Conservation (phyloP, 2,888 invertebrate species). For the Julus scanicus region DNA sequence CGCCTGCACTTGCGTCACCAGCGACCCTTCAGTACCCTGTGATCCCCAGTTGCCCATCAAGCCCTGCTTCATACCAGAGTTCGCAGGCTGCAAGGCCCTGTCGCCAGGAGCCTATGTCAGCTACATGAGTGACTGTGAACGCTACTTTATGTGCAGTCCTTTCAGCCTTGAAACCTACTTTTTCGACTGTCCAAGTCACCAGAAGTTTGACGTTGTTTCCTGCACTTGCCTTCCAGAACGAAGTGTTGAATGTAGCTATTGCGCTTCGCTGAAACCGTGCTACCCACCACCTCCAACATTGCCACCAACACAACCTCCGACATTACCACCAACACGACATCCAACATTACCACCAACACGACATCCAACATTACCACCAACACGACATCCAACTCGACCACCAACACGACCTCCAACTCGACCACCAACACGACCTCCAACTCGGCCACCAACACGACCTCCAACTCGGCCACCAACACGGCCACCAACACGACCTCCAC, state of each 20-base stretch:
- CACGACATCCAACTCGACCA: not conserved
- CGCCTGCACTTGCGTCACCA: constrained; percentile 2
- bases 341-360: not conserved
- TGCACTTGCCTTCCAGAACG: constrained; percentile 34
- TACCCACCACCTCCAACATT: not conserved
- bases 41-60: not conserved
- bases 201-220: not conserved
- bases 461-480: not conserved
- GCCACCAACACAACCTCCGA: not conserved
- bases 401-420: not conserved
- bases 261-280: constrained; percentile 11
- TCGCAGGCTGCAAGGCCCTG: constrained; percentile 31
- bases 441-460: not conserved
- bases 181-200: constrained; percentile 21
- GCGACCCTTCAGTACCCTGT: not conserved
- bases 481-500: not conserved
- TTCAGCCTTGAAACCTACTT: constrained; percentile 41
- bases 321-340: not conserved
- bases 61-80: constrained; percentile 45
- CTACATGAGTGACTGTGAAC: constrained; percentile 2
- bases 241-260: not conserved
- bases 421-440: constrained; percentile 21
- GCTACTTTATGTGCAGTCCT: constrained; percentile 44
- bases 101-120: constrained; percentile 47
- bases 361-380: not conserved